Base-by-base conservation (phyloP, 2,113 vertebrate species). In the Kryptolebias marmoratus region DNA sequence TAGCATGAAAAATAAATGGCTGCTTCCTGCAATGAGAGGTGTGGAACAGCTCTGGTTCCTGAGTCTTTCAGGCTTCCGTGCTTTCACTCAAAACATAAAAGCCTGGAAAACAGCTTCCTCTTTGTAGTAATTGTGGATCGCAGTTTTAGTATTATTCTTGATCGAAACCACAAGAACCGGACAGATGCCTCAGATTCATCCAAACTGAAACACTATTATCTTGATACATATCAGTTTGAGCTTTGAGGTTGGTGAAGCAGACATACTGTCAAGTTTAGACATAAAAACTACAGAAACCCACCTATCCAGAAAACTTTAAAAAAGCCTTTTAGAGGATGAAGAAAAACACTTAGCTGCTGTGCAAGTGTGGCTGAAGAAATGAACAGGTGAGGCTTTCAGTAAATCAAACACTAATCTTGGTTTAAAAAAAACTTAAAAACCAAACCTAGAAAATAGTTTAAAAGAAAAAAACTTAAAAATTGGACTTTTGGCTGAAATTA, bases 1-100 rank as follows among this genome's bases (percentile, higher is more conserved):
- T 76, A 57, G 77, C 81, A 85, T 90, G 76, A 90, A 88, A 90
- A 85, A 91, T 89, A 83, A 90, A 92, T 90, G 81, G 28, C 73
- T 62, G 65, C 65, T 82, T 90, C 81, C 85, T 79, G 81, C 53
- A 69, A 71, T 68, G 48, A 71, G 61, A 78, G 76, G 56, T 75
- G 73, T 47, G 71, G 63, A 69, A 70, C 64, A 68, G 44, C 54
- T 66, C 54, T 53, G 59, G 68, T 74, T 82, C 65, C 68, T 53
- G n/a, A 64, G 42, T 65, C 50, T 62, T 66, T 60, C 66, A 18
- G 75, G 62, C 44, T 13, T 16, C 62, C 39, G 58, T 42, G 39
- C 0, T 7, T 47, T 68, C 70, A 16, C 58, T 31, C 62, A 30
- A 39, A 45, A 55, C 45, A 56, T 49, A 52, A n/a, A 50, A 58